A percentile compares a stretch with the other conserved stretches of the same genome.
Evolutionary conservation across 2,888 invertebrate species (phyloP).

Genomic region (Halictus quadricinctus): DNA sequence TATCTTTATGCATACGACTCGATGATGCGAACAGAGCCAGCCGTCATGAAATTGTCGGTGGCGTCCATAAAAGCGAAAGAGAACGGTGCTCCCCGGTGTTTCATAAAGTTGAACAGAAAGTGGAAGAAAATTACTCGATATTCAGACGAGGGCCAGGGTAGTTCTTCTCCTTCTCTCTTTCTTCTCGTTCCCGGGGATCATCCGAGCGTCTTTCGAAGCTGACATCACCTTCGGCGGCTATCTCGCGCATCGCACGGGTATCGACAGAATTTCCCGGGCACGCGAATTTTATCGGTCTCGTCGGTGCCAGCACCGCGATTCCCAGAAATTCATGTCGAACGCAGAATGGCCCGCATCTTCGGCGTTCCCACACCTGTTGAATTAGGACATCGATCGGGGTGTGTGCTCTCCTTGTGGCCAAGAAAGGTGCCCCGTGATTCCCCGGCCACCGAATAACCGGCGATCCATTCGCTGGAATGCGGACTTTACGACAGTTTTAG

Average conservation of each 20-base stretch:
- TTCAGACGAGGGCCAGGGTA: not conserved
- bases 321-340: conserved; percentile 32
- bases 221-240: conserved; percentile 23
- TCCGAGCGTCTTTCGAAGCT: conserved; percentile 4
- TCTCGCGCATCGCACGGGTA: conserved; percentile 5
- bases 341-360: conserved; percentile 50
- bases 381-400: conserved; percentile 56
- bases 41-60: not conserved
- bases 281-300: conserved; percentile 41
- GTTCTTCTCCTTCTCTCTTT: not conserved
- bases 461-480: conserved; percentile 28
- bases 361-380: conserved; percentile 59
- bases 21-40: not conserved
- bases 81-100: not conserved
- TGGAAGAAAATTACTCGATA: not conserved
- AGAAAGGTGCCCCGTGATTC: conserved; percentile 24
- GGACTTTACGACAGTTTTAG: not conserved
- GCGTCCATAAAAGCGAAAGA: not conserved
- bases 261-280: conserved; percentile 25
- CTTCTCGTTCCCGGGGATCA: not conserved
- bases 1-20: not conserved
- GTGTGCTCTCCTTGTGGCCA: conserved; percentile 39
- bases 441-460: not conserved
- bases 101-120: not conserved
- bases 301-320: not conserved